These are phyloP conservation scores for Clanis bilineata DNA, from an alignment of 2,888 invertebrate species.

Conservation along the genomic window DNA sequence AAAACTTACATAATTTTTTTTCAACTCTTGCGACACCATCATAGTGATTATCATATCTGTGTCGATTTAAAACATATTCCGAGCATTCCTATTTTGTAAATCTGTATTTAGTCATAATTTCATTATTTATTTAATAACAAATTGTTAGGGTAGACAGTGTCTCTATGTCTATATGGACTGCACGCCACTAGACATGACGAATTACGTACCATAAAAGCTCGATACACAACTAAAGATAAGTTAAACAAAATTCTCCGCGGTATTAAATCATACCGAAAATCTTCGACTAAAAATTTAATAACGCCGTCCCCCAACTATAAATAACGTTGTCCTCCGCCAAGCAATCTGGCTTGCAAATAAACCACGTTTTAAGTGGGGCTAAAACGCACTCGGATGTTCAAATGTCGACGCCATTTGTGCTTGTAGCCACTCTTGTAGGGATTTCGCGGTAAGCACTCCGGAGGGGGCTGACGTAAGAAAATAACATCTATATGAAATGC, in stretches of 20 bases:
- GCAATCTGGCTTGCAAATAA: slow-evolving; percentile 63
- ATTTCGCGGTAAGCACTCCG: slow-evolving; percentile 32
- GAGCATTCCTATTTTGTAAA: too few species aligned
- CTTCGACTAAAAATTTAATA: slow-evolving; percentile 44
- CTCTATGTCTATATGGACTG: too few species aligned
- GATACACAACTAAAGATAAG: not conserved
- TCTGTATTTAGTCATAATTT: too few species aligned
- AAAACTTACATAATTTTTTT: too few species aligned
- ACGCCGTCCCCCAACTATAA: slow-evolving; percentile 50
- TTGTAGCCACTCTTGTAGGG: slow-evolving; percentile 39
- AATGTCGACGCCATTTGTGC: slow-evolving; percentile 49
- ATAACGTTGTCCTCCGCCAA: slow-evolving; percentile 44
- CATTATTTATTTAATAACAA: too few species aligned
- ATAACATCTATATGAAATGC: slow-evolving; percentile 21
- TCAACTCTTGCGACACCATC: too few species aligned
- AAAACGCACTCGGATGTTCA: slow-evolving; percentile 56
- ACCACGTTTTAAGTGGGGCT: slow-evolving; percentile 57
- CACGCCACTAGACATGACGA: too few species aligned
- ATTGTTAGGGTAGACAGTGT: too few species aligned
- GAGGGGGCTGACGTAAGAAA: slow-evolving; percentile 33
- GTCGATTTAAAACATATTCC: too few species aligned
- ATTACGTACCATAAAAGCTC: not conserved
- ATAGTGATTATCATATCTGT: too few species aligned
- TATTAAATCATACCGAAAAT: slow-evolving; percentile 33
- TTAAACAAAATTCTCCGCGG: slow-evolving; percentile 14